Evolutionary conservation across 2,888 invertebrate species (phyloP).

Genomic region (Hemicrepidius hirtus): DNA sequence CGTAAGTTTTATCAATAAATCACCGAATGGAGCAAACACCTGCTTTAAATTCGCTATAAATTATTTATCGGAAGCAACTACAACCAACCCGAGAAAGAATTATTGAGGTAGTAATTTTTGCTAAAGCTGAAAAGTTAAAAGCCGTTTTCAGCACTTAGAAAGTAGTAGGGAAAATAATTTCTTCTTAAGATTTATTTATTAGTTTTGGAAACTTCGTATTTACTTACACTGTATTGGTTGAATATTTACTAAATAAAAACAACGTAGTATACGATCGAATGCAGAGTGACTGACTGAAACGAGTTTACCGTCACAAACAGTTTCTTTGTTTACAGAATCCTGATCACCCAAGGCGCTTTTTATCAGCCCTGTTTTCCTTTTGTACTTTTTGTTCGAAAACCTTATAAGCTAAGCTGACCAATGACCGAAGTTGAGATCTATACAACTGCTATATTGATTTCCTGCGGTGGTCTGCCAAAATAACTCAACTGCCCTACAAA

Average conservation of each 20-base stretch:
- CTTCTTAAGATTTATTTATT: not conserved
- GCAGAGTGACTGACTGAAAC: not conserved
- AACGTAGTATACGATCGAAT: not conserved
- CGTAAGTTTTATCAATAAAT: conserved; percentile 38
- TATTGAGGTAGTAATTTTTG: conserved; percentile 35
- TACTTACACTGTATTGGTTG: not conserved
- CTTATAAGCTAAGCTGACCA: conserved; percentile 28
- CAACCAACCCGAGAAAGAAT: conserved; percentile 24
- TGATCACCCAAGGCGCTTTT: conserved; percentile 24
- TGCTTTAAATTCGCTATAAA: conserved; percentile 35
- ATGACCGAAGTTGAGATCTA: conserved; percentile 24
- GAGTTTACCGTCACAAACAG: conserved; percentile 2
- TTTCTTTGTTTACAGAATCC: conserved; percentile 17
- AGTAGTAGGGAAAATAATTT: not conserved
- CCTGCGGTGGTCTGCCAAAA: conserved; percentile 22
- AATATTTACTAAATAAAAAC: not conserved
- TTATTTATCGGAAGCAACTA: conserved; percentile 34
- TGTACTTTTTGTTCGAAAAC: conserved; percentile 15
- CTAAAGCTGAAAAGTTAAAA: conserved; percentile 23
- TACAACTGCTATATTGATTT: conserved; percentile 35
- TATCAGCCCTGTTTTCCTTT: conserved; percentile 24
- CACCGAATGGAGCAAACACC: conserved; percentile 25
- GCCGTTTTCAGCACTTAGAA: conserved; percentile 9
- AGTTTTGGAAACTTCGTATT: not conserved
- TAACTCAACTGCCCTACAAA: conserved; percentile 33